Percentiles rank a stretch among this genome's conserved stretches.
phyloP scores from a whole-genome alignment of 2,888 invertebrate species.

The Eupithecia insigniata region DNA sequence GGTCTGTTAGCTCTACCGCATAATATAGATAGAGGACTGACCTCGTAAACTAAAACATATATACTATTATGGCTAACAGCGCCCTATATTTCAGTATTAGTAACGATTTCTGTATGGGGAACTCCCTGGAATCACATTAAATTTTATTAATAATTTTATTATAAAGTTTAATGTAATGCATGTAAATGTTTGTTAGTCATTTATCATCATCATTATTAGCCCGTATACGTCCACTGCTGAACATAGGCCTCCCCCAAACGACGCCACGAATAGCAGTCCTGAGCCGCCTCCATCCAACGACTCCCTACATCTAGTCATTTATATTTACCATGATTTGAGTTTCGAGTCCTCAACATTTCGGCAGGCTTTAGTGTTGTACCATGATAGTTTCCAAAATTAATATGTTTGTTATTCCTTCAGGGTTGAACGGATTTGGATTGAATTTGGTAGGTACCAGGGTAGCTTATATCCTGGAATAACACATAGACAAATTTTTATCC shows the following conservation, averaged over 20 bases:
- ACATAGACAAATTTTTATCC: no score
- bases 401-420: neutral
- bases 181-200: no score
- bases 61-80: neutral
- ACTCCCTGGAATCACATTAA: neutral
- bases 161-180: neutral
- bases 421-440: neutral
- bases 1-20: slow-evolving; percentile 23
- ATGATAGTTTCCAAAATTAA: no score
- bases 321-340: no score
- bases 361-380: no score
- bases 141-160: neutral
- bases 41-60: neutral
- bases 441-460: neutral
- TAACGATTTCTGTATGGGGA: neutral
- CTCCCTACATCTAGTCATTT: no score
- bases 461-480: neutral
- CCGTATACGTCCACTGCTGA: no score
- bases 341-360: no score
- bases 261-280: no score
- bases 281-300: no score
- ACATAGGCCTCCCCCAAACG: no score
- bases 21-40: neutral
- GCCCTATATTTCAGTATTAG: neutral
- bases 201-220: no score